Evolutionary conservation across 2,797 vertebrate species (phyloP), one percentile per base, ranked within the genome.

Genomic region (Melanogrammus aeglefinus): DNA sequence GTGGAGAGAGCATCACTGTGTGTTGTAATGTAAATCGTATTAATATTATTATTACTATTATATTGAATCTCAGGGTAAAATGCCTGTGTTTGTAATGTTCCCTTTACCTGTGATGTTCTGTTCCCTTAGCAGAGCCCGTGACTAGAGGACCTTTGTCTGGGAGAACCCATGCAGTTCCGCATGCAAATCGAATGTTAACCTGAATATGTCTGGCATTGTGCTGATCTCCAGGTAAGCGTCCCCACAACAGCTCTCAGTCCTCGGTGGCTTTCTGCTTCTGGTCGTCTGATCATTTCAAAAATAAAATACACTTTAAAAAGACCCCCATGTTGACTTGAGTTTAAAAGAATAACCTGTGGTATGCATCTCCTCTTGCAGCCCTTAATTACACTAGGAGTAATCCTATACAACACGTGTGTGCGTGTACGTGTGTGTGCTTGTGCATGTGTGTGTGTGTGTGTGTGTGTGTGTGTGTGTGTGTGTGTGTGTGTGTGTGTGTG

Each of bases 151-250:
- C 75, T 80, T 80, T 82, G 81, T 82, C 47, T 82, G 78, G 44
- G 76, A 73, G 75, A 82, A 80, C 72, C 73, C 78, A 78, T 78
- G 81, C 81, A 80, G 75, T 41, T 74, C 79, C 79, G 82, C 44
- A 82, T 80, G 78, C 78, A 82, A 84, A 82, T 79, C 77, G 69
- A 80, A 84, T 80, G 72, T 80, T 82, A 80, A 82, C 83, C 57
- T 82, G 78, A 85, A 80, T 76, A 80, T 76, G n/a, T 38, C 69
- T 73, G 57, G 39, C 35, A 38, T 57, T 57, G 74, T 74, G 71
- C 57, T 76, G 36, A 27, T 13, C 66, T 72, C 38, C 47, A 73
- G 36, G 76, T 47, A 70, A 76, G 51, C 39, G 33, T 44, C 1
- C 69, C 35, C 36, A 21, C 8, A 2, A 33, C 16, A 51, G 12